These are phyloP conservation scores for Aphaenogaster ashmeadi DNA, from an alignment of 1,140 invertebrate species.

Conservation along the genomic window DNA sequence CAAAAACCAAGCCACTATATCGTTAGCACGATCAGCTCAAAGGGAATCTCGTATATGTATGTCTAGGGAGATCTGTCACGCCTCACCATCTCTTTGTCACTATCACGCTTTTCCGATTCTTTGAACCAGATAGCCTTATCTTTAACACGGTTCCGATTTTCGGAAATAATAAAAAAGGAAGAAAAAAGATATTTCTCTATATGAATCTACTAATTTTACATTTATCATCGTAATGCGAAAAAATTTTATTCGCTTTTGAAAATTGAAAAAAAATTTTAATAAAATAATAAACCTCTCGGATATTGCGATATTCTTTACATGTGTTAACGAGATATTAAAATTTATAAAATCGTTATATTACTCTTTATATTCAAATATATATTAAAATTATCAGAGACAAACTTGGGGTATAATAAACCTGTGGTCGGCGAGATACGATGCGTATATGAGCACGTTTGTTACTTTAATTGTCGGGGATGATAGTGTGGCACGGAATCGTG, in stretches of 20 bases:
- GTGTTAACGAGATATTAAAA: slow-evolving; percentile 5
- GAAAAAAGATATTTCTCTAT: neutral
- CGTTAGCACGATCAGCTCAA: slow-evolving; percentile 44
- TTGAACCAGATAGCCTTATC: neutral
- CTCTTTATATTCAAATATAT: neutral
- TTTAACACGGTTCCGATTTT: neutral
- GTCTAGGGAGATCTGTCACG: slow-evolving; percentile 28
- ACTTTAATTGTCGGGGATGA: slow-evolving; percentile 20
- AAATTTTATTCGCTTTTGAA: neutral
- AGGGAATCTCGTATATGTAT: slow-evolving; percentile 4
- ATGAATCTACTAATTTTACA: neutral
- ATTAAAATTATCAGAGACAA: neutral
- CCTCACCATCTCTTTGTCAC: neutral
- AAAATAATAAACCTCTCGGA: neutral
- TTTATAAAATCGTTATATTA: slow-evolving; percentile 11
- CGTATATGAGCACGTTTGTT: neutral
- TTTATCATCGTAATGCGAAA: neutral
- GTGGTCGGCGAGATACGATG: neutral
- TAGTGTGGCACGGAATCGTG: slow-evolving; percentile 14
- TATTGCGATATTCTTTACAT: slow-evolving; percentile 16
- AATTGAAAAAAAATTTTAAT: neutral
- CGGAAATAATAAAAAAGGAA: neutral
- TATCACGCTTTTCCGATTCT: slow-evolving; percentile 19
- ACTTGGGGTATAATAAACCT: neutral
- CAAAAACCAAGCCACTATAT: slow-evolving; percentile 54